Base-by-base conservation (phyloP, 2,113 vertebrate genomes). In the Clupea harengus region DNA sequence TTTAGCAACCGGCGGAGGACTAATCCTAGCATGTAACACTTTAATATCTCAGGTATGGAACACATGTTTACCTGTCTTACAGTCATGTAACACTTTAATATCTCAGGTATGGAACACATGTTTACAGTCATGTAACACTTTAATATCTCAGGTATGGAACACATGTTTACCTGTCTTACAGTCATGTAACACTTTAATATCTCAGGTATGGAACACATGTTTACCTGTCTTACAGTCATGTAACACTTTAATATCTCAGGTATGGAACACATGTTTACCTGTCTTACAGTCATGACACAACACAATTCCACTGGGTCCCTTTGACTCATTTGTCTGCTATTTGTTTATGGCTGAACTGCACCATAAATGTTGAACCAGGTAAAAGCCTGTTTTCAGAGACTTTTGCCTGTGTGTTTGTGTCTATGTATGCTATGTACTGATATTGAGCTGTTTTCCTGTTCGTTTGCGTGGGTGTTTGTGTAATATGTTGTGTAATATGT, bases 1-100 rank as follows among this genome's bases (percentile, higher is more conserved):
- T 15, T 90, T 96, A 80, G 96, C 97, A 0, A 95, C 96, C 0
- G 97, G 98, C 1, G 89, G 89, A 1, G 98, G 97, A 22, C 90
- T 99, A 75, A 94, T 94, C 45, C 92, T 96, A 2, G 97, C 97
- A 0, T 98, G 97, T 0, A 96, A 99, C 89, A 99, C 98, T 0
- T 90, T 99, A 85, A 96, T 99, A 90, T 97, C 97, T 84, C 98
- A 99, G 97, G 97, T 99, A 88, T n/a, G n/a, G n/a, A 88, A 91
- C 28, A 84, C 39, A 85, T 81, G n/a, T n/a, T n/a, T n/a, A n/a
- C n/a, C n/a, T n/a, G n/a, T n/a, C n/a, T n/a, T n/a, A n/a, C n/a
- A n/a, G n/a, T n/a, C n/a, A n/a, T n/a, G n/a, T n/a, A n/a, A n/a
- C n/a, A n/a, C n/a, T n/a, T 49, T 49, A 39, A 39, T 39, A 39